Base-by-base conservation (phyloP, 2,888 invertebrate species). In the Orthosia gracilis region DNA sequence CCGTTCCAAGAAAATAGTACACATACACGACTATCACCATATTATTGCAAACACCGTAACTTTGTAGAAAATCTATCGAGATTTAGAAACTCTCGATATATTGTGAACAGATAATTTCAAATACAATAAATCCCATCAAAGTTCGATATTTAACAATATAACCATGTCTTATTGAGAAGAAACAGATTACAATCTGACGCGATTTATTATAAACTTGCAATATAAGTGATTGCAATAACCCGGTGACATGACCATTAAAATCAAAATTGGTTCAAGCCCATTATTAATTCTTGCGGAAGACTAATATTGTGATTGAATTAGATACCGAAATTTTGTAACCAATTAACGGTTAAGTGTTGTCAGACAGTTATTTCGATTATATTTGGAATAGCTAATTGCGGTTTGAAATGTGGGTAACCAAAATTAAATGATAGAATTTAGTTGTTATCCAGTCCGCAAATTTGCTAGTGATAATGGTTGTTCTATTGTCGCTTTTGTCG, bases 291-390 rank as follows among this genome's bases (percentile, higher is more conserved):
- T 67, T 75, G 54, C 17, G 64, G 26, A 57, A 68, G 62, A 54
- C 55, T 67, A 68, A 77, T 55, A 59, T 45, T 80, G 18, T 26
- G 45, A 62, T 61, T 57, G 40, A 63, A 64, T 64, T 63, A 55
- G 70, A 52, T 45, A 47, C 63, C n/a, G 66, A 62, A 18, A 62
- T 69, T 79, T 76, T 63, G 59, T 59, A 47, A 66, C 70, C 65
- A 80, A 68, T 76, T 50, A 67, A 50, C 47, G 54, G 63, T 64
- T 77, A 57, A 52, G 55, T 69, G 31, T n/a, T 26, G 66, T 67
- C 63, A 59, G 65, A 63, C 23, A 31, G 9, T 40, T 40, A 9
- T 40, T 40, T 9, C 9, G 40, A 40, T 40, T 40, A 31, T 31
- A 52, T 47, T 65, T 69, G 17, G 21, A 11, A 21, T 47, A 58